Percentiles rank a stretch among this genome's conserved stretches.
Conservation (phyloP, 2,797 vertebrate species). For the Syngnathus acus region DNA sequence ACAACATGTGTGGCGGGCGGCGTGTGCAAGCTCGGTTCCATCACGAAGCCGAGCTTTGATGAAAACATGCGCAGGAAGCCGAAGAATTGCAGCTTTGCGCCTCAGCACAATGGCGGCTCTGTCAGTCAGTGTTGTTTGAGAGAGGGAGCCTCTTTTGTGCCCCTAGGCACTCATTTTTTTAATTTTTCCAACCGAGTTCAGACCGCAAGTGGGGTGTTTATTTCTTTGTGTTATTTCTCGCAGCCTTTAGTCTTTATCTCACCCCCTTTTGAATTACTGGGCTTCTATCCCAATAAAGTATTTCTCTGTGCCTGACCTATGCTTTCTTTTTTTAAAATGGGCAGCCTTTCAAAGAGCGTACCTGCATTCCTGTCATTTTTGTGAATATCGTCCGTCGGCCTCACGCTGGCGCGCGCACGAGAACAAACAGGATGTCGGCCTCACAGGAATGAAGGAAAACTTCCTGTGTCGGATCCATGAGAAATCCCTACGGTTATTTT, state of each 20-base stretch:
- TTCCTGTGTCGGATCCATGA: slow-evolving; percentile 33
- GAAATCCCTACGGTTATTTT: slow-evolving; percentile 15
- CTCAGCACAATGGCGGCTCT: slow-evolving; percentile 65
- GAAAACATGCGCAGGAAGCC: slow-evolving; percentile 50
- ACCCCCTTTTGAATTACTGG: background rate
- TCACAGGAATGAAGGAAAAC: slow-evolving; percentile 27
- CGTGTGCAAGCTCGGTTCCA: background rate
- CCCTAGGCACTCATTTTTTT: background rate
- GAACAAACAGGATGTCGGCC: slow-evolving; percentile 68
- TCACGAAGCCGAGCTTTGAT: background rate
- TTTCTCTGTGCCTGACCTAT: slow-evolving; percentile 25
- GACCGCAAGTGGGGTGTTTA: background rate
- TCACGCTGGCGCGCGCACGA: slow-evolving; percentile 27
- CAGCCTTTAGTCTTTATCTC: background rate
- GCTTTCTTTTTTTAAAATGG: slow-evolving; percentile 32
- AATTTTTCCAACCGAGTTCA: background rate
- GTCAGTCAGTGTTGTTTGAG: slow-evolving; percentile 72
- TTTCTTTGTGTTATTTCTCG: background rate
- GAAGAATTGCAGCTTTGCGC: slow-evolving; percentile 61
- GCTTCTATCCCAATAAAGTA: slow-evolving; percentile 2
- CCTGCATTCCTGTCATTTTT: slow-evolving; percentile 67
- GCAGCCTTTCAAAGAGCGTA: slow-evolving; percentile 44
- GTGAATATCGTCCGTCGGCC: slow-evolving; percentile 43
- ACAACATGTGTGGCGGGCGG: background rate
- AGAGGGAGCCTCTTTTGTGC: slow-evolving; percentile 63